Conservation (phyloP, 2,113 vertebrate species). For the Chaetura pelagica region DNA sequence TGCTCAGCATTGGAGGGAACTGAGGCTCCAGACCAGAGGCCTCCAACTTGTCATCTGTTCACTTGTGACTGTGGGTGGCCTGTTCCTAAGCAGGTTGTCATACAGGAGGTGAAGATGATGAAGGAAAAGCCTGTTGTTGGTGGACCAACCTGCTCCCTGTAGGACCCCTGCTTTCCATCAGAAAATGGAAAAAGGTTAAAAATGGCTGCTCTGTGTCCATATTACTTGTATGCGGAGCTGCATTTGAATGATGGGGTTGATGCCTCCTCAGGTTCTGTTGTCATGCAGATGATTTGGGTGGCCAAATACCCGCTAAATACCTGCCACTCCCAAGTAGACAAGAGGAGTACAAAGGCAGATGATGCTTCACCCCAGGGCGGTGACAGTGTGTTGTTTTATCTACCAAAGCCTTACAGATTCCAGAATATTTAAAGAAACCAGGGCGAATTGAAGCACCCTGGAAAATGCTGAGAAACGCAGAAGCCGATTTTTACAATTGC, state of each 20-base stretch:
- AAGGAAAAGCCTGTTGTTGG: neutral
- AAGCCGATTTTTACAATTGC: neutral
- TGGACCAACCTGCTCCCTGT: neutral
- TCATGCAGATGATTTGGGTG: neutral
- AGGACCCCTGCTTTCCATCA: neutral
- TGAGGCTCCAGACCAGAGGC: neutral
- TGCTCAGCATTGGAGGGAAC: neutral
- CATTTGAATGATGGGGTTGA: neutral
- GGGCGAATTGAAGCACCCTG: neutral
- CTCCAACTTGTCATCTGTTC: neutral
- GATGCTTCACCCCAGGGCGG: neutral
- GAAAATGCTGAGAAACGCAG: neutral
- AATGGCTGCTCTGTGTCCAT: neutral
- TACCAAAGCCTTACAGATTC: neutral
- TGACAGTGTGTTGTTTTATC: neutral
- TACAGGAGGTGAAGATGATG: neutral
- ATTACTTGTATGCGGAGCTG: neutral
- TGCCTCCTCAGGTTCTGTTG: neutral
- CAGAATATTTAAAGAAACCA: neutral
- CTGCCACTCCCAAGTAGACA: neutral
- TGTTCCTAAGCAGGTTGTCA: neutral
- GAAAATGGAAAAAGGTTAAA: neutral
- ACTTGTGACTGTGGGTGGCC: neutral
- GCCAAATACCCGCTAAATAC: neutral
- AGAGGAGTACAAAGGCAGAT: neutral